A percentile compares a stretch with the other conserved stretches of the same genome.
These are phyloP conservation scores for Onchidella celtica DNA, from an alignment of 2,888 invertebrate genomes.

Conservation along the genomic window DNA sequence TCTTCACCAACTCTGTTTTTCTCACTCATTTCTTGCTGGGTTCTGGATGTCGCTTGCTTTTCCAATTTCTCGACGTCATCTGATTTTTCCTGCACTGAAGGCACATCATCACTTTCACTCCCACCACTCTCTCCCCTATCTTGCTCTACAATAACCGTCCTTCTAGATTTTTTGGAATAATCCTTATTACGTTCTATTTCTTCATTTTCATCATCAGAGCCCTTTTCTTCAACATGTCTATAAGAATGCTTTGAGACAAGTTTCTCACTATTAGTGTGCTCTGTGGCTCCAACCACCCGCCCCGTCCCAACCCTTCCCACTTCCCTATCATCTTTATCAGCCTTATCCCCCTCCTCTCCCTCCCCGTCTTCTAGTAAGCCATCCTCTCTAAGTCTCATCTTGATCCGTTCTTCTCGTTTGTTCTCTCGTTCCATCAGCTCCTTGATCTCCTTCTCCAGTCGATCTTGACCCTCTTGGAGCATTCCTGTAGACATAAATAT, in stretches of 20 bases:
- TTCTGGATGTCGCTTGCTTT: background rate
- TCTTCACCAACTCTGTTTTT: slow-evolving; percentile 21
- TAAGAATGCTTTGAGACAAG: background rate
- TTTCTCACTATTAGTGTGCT: too few species aligned
- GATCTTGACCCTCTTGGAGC: slow-evolving; percentile 64
- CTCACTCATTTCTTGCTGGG: background rate
- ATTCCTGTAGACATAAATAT: slow-evolving; percentile 60
- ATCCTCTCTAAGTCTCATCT: slow-evolving; percentile 50
- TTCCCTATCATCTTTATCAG: slow-evolving; percentile 49
- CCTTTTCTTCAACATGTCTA: slow-evolving; percentile 5
- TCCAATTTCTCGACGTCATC: background rate
- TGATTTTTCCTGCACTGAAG: slow-evolving; percentile 40
- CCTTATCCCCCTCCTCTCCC: slow-evolving; percentile 43
- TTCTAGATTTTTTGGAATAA: slow-evolving; percentile 47
- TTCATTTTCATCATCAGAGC: slow-evolving; percentile 21
- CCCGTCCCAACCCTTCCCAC: slow-evolving; percentile 19
- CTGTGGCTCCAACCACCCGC: too few species aligned
- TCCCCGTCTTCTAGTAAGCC: slow-evolving; percentile 49
- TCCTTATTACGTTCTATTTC: slow-evolving; percentile 22
- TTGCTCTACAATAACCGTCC: slow-evolving; percentile 33
- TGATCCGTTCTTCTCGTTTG: slow-evolving; percentile 55
- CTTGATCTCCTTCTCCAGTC: slow-evolving; percentile 69
- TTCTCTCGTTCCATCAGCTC: slow-evolving; percentile 66
- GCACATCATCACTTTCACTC: slow-evolving; percentile 47
- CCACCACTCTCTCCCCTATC: slow-evolving; percentile 36